Evolutionary conservation across 2,797 vertebrate species (phyloP).

Genomic region (Cyprinodon diabolis): DNA sequence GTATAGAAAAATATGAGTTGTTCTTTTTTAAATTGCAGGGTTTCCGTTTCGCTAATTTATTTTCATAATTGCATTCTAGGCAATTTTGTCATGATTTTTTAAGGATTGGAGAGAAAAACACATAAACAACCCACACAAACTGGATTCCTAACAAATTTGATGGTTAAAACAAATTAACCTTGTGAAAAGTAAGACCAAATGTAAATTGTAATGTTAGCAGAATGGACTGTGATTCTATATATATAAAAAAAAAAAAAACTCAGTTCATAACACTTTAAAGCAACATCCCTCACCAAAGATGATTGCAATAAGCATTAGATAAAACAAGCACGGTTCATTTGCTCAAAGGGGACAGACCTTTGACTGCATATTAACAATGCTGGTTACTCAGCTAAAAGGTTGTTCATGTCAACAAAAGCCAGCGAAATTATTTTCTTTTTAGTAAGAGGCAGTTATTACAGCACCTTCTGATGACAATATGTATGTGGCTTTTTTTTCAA

Average conservation of each 20-base stretch:
- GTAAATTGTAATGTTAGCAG: conserved; percentile 30
- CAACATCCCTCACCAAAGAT: conserved; percentile 29
- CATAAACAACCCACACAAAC: conserved; percentile 5
- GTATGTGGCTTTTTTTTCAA: conserved; percentile 17
- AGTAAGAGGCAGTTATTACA: conserved; percentile 1
- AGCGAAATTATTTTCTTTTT: not conserved
- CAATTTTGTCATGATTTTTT: too few relatives aligned
- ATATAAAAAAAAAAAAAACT: not conserved
- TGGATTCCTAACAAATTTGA: too few relatives aligned
- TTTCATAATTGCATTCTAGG: too few relatives aligned
- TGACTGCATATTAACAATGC: conserved; percentile 22
- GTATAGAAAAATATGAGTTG: too few relatives aligned
- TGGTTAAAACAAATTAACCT: too few relatives aligned
- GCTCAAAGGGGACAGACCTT: conserved; percentile 18
- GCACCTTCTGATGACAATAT: conserved; percentile 9
- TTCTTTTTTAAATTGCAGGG: too few relatives aligned
- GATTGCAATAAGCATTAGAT: conserved; percentile 38
- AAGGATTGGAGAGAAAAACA: not conserved
- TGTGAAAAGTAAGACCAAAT: too few relatives aligned
- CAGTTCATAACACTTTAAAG: conserved; percentile 42
- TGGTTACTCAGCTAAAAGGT: conserved; percentile 19
- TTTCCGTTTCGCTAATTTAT: too few relatives aligned
- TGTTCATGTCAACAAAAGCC: conserved; percentile 28
- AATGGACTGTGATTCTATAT: conserved; percentile 2
- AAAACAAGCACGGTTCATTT: conserved; percentile 25